Percentiles rank a stretch among this genome's conserved stretches.
Conservation (phyloP, 30 jellyfish, hydroid and myxozoan species). For the Haliclystus octoradiatus region DNA sequence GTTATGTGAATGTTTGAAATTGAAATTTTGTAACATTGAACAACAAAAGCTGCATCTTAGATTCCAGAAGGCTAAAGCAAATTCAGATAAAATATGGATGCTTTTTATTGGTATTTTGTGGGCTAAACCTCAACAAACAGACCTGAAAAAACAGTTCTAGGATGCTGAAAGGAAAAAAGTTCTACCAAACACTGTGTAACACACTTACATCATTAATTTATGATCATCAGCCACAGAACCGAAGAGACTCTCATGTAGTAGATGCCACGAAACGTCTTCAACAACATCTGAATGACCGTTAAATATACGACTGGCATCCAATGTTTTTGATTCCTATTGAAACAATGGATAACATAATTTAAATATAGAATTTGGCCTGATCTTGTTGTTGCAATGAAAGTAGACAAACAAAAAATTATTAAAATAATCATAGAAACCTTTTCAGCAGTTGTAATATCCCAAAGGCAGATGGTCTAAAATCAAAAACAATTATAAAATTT, state of each 20-base stretch:
- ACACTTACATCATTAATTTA: constrained; percentile 90
- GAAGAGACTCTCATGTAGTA: constrained; percentile 87
- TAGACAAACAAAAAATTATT: too few relatives aligned
- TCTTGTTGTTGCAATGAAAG: too few relatives aligned
- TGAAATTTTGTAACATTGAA: too few relatives aligned
- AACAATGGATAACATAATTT: not conserved
- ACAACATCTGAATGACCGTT: constrained; percentile 99
- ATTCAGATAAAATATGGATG: too few relatives aligned
- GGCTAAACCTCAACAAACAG: too few relatives aligned
- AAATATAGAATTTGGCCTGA: not conserved
- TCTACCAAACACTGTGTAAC: not conserved
- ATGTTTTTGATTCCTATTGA: constrained; percentile 71
- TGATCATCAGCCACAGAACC: constrained; percentile 99
- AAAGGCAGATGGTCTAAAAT: constrained; percentile 83
- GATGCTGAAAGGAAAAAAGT: too few relatives aligned
- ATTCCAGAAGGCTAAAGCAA: too few relatives aligned
- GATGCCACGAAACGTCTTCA: constrained; percentile 99
- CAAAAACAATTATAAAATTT: not conserved
- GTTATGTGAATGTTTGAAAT: not conserved
- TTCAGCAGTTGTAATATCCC: constrained; percentile 89
- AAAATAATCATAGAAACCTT: too few relatives aligned
- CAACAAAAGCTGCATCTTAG: too few relatives aligned
- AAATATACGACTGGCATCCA: constrained; percentile 91
- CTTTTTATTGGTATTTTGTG: too few relatives aligned
- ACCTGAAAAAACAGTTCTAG: too few relatives aligned